Evolutionary conservation across 2,113 vertebrate species (phyloP).

Genomic region (Cryptotis parvus): DNA sequence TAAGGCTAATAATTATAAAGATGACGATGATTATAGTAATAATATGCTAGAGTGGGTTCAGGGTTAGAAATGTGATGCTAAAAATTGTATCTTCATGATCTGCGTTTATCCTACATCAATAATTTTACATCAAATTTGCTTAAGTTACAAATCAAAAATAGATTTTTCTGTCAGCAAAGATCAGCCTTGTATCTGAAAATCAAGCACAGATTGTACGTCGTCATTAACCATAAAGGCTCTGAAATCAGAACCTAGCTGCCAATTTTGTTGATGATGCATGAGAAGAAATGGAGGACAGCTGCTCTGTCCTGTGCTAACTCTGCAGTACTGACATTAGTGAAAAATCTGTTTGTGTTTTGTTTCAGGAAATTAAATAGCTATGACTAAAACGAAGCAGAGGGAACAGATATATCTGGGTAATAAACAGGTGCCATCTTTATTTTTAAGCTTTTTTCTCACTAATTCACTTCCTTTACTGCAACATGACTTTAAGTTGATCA

Average conservation of each 20-base stretch:
- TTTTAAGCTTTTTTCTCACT: slow-evolving; percentile 68
- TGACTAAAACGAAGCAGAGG: slow-evolving; percentile 81
- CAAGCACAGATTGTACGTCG: slow-evolving; percentile 83
- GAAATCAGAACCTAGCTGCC: slow-evolving; percentile 82
- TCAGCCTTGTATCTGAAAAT: slow-evolving; percentile 81
- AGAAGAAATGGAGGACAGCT: slow-evolving; percentile 81
- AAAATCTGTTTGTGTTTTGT: slow-evolving; percentile 83
- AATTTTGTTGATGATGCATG: slow-evolving; percentile 84
- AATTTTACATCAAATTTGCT: slow-evolving; percentile 24
- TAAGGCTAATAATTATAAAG: slow-evolving; percentile 70
- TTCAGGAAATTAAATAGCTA: slow-evolving; percentile 81
- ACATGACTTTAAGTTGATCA: background rate
- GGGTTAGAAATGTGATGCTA: slow-evolving; percentile 75
- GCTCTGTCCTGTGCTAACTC: slow-evolving; percentile 79
- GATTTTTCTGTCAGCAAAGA: slow-evolving; percentile 83
- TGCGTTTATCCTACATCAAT: slow-evolving; percentile 56
- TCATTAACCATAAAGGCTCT: slow-evolving; percentile 81
- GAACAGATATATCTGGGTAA: slow-evolving; percentile 76
- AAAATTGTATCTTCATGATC: slow-evolving; percentile 74
- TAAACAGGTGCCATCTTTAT: slow-evolving; percentile 81
- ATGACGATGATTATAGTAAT: slow-evolving; percentile 60
- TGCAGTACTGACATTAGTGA: slow-evolving; percentile 80
- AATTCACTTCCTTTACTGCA: background rate
- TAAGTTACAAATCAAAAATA: slow-evolving; percentile 63
- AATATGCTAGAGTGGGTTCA: slow-evolving; percentile 61